A percentile compares a stretch with the other conserved stretches of the same genome.
Conservation (phyloP, 92 coral and sea anemone species). For the Palythoa heliodiscus region DNA sequence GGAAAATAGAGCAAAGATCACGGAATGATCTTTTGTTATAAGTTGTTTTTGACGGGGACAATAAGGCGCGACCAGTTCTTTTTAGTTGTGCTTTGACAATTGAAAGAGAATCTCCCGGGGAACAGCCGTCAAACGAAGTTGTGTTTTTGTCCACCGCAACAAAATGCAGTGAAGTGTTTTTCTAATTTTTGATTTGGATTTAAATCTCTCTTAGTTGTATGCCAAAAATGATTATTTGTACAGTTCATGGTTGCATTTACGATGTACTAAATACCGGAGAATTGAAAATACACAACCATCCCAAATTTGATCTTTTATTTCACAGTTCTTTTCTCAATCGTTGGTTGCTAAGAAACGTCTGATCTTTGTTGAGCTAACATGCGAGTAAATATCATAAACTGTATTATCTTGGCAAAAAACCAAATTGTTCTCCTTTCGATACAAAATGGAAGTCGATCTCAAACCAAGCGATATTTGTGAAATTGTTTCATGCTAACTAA, state of each 20-base stretch:
- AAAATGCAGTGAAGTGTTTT: not conserved
- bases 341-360: slow-evolving; percentile 45
- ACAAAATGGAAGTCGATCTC: slow-evolving; percentile 25
- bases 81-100: slow-evolving; percentile 33
- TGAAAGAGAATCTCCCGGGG: slow-evolving; percentile 39
- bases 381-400: slow-evolving; percentile 36
- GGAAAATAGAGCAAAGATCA: slow-evolving; percentile 47
- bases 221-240: slow-evolving; percentile 3
- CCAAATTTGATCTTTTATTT: slow-evolving; percentile 21
- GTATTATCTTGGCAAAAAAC: slow-evolving; percentile 32
- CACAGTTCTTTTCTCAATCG: slow-evolving; percentile 39
- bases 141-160: slow-evolving; percentile 8
- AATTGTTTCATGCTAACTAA: not conserved
- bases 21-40: slow-evolving; percentile 31
- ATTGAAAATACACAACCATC: not conserved
- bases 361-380: slow-evolving; percentile 38
- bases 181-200: not conserved
- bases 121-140: slow-evolving; percentile 6
- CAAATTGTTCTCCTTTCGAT: slow-evolving; percentile 31
- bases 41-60: slow-evolving; percentile 41
- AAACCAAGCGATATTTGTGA: slow-evolving; percentile 15
- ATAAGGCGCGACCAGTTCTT: slow-evolving; percentile 21
- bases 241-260: not conserved
- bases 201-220: not conserved
- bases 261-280: slow-evolving; percentile 19